Conservation (phyloP, 2,113 vertebrate genomes). For the Anguilla rostrata region DNA sequence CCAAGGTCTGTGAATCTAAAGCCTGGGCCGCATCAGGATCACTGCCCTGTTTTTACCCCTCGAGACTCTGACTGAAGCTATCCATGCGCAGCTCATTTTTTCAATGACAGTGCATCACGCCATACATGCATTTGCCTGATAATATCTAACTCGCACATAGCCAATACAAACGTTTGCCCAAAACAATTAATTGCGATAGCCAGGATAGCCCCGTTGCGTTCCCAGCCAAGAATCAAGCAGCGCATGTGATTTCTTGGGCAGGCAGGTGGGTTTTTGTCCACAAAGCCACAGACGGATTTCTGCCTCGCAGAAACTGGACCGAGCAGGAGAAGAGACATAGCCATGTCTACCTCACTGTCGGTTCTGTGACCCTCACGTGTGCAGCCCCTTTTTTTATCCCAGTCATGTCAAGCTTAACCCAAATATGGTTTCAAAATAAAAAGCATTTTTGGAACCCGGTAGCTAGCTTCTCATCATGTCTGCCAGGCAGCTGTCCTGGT, state of each 20-base stretch:
- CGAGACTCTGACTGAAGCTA: neutral
- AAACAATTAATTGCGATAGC: neutral
- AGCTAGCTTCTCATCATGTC: neutral
- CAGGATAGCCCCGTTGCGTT: neutral
- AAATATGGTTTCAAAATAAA: neutral
- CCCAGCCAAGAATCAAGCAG: neutral
- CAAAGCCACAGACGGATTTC: neutral
- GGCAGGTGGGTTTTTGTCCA: neutral
- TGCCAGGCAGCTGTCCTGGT: neutral
- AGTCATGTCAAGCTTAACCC: neutral
- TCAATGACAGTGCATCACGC: neutral
- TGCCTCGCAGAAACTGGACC: neutral
- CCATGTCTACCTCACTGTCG: neutral
- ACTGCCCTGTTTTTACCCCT: neutral
- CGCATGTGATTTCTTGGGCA: neutral
- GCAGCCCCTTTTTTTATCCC: neutral
- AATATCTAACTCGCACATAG: neutral
- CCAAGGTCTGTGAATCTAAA: neutral
- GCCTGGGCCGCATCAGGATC: neutral
- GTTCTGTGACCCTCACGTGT: neutral
- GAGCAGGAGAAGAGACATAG: neutral
- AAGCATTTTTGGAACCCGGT: neutral
- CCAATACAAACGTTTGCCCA: neutral
- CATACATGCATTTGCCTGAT: neutral
- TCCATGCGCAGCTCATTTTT: neutral